phyloP scores from a whole-genome alignment of 2,797 vertebrate species.

The Leuciscus waleckii region DNA sequence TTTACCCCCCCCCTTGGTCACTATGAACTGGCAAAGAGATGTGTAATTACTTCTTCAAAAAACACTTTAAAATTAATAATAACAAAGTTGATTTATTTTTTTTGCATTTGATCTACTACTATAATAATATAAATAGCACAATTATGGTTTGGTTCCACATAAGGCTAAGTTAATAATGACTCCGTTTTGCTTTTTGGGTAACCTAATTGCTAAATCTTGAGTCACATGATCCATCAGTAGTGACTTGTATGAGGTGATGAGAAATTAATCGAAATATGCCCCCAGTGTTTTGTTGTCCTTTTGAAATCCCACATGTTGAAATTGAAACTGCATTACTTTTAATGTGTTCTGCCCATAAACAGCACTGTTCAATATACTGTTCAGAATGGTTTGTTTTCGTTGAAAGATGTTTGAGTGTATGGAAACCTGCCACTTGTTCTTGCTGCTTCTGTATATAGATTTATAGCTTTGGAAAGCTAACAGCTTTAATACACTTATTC shows the following conservation, averaged over 20 bases:
- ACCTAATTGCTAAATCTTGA: neutral
- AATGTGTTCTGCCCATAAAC: constrained; percentile 17
- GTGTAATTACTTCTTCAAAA: neutral
- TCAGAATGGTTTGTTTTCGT: constrained; percentile 13
- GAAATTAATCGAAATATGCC: neutral
- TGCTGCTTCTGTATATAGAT: constrained; percentile 62
- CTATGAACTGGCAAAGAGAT: neutral
- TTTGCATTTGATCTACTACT: neutral
- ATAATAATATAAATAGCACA: neutral
- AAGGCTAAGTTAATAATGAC: neutral
- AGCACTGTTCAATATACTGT: constrained; percentile 26
- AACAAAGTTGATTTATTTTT: no score
- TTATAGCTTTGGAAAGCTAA: constrained; percentile 52
- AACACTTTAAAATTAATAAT: neutral
- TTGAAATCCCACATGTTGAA: neutral
- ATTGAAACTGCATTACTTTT: neutral
- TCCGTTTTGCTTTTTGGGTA: neutral
- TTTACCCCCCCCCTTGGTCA: no score
- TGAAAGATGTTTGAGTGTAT: constrained; percentile 26
- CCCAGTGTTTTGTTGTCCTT: constrained; percentile 5
- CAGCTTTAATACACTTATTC: constrained; percentile 55
- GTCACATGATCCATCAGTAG: neutral
- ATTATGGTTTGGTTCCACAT: neutral
- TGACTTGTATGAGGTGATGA: neutral
- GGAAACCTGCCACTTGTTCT: constrained; percentile 45